phyloP scores from a whole-genome alignment of 2,113 vertebrate genomes.

The Corythornis cristatus region DNA sequence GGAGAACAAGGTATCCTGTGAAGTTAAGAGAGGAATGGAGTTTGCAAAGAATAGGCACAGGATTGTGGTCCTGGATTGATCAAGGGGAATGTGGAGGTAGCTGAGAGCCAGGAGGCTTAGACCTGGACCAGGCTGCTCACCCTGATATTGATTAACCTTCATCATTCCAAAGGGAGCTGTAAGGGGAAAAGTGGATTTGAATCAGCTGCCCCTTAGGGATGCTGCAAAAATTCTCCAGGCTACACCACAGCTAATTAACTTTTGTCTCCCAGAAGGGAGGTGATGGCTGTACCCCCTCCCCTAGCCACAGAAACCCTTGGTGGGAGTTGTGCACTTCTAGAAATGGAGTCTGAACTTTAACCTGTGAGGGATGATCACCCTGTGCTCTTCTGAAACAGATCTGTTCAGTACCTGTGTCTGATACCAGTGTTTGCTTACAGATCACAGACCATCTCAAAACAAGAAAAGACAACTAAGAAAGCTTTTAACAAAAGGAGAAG shows the following conservation, averaged over 20 bases:
- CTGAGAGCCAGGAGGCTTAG: accelerated
- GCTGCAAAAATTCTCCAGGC: not conserved
- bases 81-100: accelerated
- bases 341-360: not conserved
- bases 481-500: slow-evolving; percentile 69
- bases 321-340: accelerated
- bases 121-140: too few species aligned
- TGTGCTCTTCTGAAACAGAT: not conserved
- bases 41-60: not conserved
- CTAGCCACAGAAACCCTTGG: accelerated
- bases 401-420: not conserved
- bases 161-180: not conserved
- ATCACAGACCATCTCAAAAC: slow-evolving; percentile 39
- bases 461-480: slow-evolving; percentile 69
- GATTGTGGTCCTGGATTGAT: not conserved
- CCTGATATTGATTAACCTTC: not conserved
- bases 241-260: not conserved
- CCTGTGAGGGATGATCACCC: accelerated
- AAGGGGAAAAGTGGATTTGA: not conserved
- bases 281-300: not conserved
- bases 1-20: slow-evolving; percentile 71
- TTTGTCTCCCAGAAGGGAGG: not conserved
- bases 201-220: not conserved
- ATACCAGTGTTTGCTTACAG: slow-evolving; percentile 59
- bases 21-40: not conserved